phyloP scores from a whole-genome alignment of 2,888 invertebrate species.

The Scaptomyza cyrtandrae region DNA sequence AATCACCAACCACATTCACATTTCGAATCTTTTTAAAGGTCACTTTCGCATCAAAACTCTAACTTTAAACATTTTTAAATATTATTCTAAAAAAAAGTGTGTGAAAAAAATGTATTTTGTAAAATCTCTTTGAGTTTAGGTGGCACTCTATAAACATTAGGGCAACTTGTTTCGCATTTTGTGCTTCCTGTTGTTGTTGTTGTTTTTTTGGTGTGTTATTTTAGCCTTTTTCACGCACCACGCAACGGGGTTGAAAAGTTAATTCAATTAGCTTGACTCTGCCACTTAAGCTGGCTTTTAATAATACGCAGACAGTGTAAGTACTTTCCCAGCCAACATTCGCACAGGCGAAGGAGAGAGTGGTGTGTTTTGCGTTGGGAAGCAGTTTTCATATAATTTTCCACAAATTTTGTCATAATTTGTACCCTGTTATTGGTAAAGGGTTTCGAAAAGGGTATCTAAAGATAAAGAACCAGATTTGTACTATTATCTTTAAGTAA shows the following conservation, averaged over 20 bases:
- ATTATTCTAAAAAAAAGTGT: too few relatives aligned
- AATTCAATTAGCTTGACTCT: constrained; percentile 78
- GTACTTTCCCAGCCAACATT: constrained; percentile 63
- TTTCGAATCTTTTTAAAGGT: too few relatives aligned
- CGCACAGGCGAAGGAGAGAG: constrained; percentile 6
- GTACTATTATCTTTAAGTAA: not conserved
- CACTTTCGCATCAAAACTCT: too few relatives aligned
- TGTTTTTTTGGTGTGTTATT: constrained; percentile 45
- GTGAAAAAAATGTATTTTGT: constrained; percentile 35
- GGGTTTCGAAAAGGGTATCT: not conserved
- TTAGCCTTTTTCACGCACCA: constrained; percentile 71
- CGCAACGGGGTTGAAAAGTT: constrained; percentile 68
- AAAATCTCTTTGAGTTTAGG: constrained; percentile 64
- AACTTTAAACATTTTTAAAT: too few relatives aligned
- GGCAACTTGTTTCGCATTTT: constrained; percentile 59
- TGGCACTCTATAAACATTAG: constrained; percentile 70
- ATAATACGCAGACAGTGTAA: constrained; percentile 75
- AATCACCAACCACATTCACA: too few relatives aligned
- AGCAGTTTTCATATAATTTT: constrained; percentile 35
- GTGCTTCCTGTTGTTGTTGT: constrained; percentile 21
- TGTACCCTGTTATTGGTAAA: constrained; percentile 9
- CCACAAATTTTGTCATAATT: constrained; percentile 29
- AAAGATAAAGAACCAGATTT: too few relatives aligned
- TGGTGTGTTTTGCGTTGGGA: not conserved
- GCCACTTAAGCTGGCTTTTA: constrained; percentile 78